Base-by-base conservation (phyloP, 2,797 vertebrate genomes). In the Acipenser transmontanus region DNA sequence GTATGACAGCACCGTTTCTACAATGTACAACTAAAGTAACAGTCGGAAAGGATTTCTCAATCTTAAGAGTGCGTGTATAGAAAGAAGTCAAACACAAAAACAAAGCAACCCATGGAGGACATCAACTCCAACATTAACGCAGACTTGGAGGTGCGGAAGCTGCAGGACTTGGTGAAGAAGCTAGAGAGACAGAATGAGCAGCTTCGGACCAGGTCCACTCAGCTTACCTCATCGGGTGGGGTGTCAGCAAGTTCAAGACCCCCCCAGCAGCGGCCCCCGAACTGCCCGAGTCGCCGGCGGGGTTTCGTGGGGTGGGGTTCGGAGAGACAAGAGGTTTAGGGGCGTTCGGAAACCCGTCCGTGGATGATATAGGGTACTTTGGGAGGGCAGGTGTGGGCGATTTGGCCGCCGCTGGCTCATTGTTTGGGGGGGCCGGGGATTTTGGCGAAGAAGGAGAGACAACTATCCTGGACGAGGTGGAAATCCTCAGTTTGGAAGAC, bases 151-250 rank as follows among this genome's bases (percentile, higher is more conserved):
- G 95, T 98, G 86, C 91, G 95, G 83, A 97, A 98, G 90, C 95
- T 98, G 65, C 96, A 98, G 86, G 95, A 98, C 86, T 86, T 98
- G 78, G 95, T 98, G 72, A 96, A 95, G 89, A 96, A 96, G 79
- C 94, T 98, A 70, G 96, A 98, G 76, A 95, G 95, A 80, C 95
- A 98, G 72, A 98, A 98, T 52, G 94, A 98, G 54, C 96, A 98
- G 91, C 93, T 98, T 1, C 82, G 96, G 78, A 96, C 90, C 73
- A 87, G 96, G 65, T 96, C 95, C 8, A 80, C 83, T 2, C 72
- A 88, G 76, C 74, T 90, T 71, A 84, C 84, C 8, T 82, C 88
- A 34, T 77, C 87, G 52, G 89, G 86, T 7, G 68, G 73, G 7
- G 71, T 88, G 78, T 79, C 83, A 67, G 77, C 60, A 63, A 75